phyloP scores from a whole-genome alignment of 2,797 vertebrate genomes.

The Gobionotothen gibberifrons region DNA sequence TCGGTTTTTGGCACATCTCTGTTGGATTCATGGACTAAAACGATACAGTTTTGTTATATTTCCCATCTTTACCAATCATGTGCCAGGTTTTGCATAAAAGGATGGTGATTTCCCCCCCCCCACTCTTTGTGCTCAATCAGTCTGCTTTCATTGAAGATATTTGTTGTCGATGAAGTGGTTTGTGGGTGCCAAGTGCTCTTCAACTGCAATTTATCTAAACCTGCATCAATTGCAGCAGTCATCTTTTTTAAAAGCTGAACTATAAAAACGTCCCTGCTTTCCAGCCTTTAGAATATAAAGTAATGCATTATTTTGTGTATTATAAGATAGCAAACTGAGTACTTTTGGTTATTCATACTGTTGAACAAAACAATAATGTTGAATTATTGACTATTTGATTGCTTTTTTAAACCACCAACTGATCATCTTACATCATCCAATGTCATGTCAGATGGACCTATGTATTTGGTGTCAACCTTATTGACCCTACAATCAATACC shows the following conservation, averaged over 20 bases:
- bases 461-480: background rate
- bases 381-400: too few species aligned
- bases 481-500: background rate
- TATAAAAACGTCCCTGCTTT: background rate
- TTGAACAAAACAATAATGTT: too few species aligned
- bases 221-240: background rate
- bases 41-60: too few species aligned
- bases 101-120: background rate
- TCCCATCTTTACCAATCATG: background rate
- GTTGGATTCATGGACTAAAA: background rate
- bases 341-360: too few species aligned
- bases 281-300: background rate
- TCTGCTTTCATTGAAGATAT: conserved; percentile 2
- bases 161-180: conserved; percentile 23
- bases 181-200: background rate
- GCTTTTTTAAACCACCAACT: too few species aligned
- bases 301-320: too few species aligned
- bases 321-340: too few species aligned
- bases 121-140: background rate
- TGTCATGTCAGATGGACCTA: background rate
- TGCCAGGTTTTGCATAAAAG: background rate
- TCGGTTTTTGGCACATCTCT: background rate
- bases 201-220: conserved; percentile 6
- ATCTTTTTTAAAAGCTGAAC: background rate
- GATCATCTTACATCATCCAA: too few species aligned